Evolutionary conservation across 2,797 vertebrate species (phyloP), one percentile per base, ranked within the genome.

Genomic region (Hipposideros larvatus): DNA sequence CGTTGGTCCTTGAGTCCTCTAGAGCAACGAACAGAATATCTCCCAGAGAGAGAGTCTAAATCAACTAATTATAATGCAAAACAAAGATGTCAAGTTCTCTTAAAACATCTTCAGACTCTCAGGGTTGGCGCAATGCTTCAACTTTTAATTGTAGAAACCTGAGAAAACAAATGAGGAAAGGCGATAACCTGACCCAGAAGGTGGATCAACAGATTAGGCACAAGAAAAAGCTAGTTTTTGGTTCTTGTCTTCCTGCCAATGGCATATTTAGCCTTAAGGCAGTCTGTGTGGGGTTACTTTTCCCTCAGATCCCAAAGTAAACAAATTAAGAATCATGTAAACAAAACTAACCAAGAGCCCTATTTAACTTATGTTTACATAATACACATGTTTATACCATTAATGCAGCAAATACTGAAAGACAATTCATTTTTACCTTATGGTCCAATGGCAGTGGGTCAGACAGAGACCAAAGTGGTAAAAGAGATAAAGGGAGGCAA

Each of bases 41-140:
- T 83, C 71, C 75, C 6, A 16, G 53, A 91, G 11, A 28, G 2
- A 89, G 7, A 68, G 6, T 80, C 53, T n/a, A 74, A 51, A 46
- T 46, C 34, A 80, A 88, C 71, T 66, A 87, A 55, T 19, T 5
- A 59, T 41, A 90, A 71, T 10, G 48, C 34, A 53, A 90, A 95
- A 96, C 31, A 63, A 83, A 96, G 85, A 87, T 31, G 43, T 78
- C 78, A 90, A 46, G 16, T 63, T 94, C 83, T 88, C 91, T 82
- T 82, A 78, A 83, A 79, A 94, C 34, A 79, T 46, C 63, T 87
- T 71, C 70, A 91, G 57, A 59, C 46, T 75, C 66, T 61, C 79
- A 84, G 71, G 26, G 59, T 86, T 43, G 53, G 61, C 34, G 41
- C 61, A 65, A 3, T 10, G 46, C 41, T 80, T 94, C 77, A n/a